These are phyloP conservation scores for Drosophila melanosoma DNA, from an alignment of 2,888 invertebrate genomes.

Conservation along the genomic window DNA sequence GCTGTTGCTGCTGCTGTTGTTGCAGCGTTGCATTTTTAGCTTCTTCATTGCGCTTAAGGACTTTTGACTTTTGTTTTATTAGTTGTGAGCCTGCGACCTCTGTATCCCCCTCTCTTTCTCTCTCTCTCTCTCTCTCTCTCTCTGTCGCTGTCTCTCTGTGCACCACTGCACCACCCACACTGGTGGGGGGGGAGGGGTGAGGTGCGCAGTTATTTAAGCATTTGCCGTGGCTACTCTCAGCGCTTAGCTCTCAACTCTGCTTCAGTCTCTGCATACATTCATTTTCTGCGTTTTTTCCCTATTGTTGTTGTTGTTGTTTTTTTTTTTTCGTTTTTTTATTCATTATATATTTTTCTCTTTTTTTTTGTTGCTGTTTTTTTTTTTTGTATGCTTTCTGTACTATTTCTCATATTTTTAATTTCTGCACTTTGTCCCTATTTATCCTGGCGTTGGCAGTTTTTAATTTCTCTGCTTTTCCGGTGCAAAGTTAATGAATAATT, in stretches of 20 bases:
- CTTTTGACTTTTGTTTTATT: conserved; percentile 84
- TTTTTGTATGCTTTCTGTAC: conserved; percentile 54
- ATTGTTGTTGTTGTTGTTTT: not conserved
- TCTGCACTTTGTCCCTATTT: conserved; percentile 82
- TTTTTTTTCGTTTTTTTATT: conserved; percentile 19
- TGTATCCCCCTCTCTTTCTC: not conserved
- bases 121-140: too few species aligned
- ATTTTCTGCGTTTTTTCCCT: not conserved
- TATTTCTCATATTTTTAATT: conserved; percentile 82
- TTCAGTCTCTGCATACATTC: conserved; percentile 20
- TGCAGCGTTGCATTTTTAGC: conserved; percentile 80
- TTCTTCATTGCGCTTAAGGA: conserved; percentile 83
- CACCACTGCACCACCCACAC: conserved; percentile 3
- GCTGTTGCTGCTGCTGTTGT: conserved; percentile 15
- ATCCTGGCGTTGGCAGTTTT: conserved; percentile 83
- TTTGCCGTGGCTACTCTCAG: conserved; percentile 53
- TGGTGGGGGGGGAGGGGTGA: not conserved
- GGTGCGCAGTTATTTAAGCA: conserved; percentile 55
- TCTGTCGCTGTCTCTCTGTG: not conserved
- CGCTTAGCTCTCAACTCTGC: conserved; percentile 34
- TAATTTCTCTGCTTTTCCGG: conserved; percentile 83
- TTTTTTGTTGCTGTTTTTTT: conserved; percentile 26
- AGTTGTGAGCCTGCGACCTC: conserved; percentile 72
- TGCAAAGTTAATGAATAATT: conserved; percentile 84
- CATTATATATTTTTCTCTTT: conserved; percentile 4